Evolutionary conservation across 2,113 vertebrate genomes (phyloP).

Genomic region (Perca schrenkii): DNA sequence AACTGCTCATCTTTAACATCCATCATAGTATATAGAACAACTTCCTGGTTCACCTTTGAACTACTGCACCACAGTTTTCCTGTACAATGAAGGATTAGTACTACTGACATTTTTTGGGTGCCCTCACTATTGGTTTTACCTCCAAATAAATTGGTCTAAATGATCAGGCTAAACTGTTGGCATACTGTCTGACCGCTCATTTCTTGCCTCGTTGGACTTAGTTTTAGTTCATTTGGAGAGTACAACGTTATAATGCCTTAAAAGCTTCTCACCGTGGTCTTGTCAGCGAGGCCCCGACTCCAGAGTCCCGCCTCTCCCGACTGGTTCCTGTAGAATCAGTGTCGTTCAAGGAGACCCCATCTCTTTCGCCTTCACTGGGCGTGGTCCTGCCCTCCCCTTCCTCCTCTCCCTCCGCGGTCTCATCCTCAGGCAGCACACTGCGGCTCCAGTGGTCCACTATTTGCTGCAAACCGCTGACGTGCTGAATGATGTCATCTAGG

Average conservation of each 20-base stretch:
- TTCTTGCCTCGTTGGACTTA: too few species aligned
- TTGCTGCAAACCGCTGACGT: constrained; percentile 92
- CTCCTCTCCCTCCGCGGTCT: constrained; percentile 72
- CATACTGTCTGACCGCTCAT: too few species aligned
- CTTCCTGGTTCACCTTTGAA: background rate
- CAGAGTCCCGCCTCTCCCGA: constrained; percentile 95
- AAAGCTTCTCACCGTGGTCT: constrained; percentile 88
- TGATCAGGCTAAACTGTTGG: background rate
- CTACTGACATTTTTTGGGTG: background rate
- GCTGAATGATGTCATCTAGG: constrained; percentile 94
- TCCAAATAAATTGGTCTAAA: background rate
- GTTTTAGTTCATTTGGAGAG: background rate
- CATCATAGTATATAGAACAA: background rate
- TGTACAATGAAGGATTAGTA: background rate
- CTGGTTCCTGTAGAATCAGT: constrained; percentile 89
- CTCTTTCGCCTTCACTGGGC: constrained; percentile 91
- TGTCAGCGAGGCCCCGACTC: constrained; percentile 95
- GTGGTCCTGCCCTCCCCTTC: constrained; percentile 90
- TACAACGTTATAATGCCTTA: background rate
- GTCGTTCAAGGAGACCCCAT: constrained; percentile 91
- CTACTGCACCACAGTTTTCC: background rate
- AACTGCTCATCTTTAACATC: background rate
- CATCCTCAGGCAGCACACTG: constrained; percentile 86
- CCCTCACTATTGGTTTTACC: background rate
- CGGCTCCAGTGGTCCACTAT: constrained; percentile 95